These are phyloP conservation scores for Euglossa dilemma DNA, from an alignment of 1,140 invertebrate genomes.

Conservation along the genomic window DNA sequence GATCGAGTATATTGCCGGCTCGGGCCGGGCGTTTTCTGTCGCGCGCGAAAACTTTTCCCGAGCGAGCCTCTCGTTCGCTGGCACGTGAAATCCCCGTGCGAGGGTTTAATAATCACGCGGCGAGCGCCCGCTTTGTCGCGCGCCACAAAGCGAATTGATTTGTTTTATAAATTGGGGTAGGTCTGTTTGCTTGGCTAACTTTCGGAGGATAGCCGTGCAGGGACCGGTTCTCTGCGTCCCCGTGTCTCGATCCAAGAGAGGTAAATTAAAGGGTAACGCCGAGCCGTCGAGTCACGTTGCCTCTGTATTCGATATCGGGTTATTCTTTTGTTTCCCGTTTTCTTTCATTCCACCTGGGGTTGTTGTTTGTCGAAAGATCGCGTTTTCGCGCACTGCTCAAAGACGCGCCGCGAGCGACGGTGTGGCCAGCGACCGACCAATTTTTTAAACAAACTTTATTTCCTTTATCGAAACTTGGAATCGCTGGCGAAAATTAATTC, in stretches of 20 bases:
- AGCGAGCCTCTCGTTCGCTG: conserved; percentile 28
- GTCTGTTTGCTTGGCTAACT: conserved; percentile 55
- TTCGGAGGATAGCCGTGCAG: conserved; percentile 29
- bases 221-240: background rate
- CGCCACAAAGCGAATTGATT: conserved; percentile 51
- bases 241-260: conserved; percentile 2
- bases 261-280: conserved; percentile 20
- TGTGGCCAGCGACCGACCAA: no score
- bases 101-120: conserved; percentile 50
- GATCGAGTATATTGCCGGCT: conserved; percentile 58
- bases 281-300: no score
- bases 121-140: conserved; percentile 36
- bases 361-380: background rate
- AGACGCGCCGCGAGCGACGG: background rate
- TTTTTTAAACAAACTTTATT: no score
- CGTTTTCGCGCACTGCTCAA: background rate
- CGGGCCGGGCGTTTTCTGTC: conserved; percentile 35
- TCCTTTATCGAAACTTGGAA: no score
- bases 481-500: no score
- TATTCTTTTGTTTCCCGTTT: background rate
- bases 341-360: background rate
- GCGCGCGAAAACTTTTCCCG: conserved; percentile 48
- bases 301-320: background rate
- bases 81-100: conserved; percentile 47
- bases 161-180: conserved; percentile 57